A percentile compares a stretch with the other conserved stretches of the same genome.
Evolutionary conservation across 2,888 invertebrate genomes (phyloP).

Genomic region (Agonopterix alstromeriana): DNA sequence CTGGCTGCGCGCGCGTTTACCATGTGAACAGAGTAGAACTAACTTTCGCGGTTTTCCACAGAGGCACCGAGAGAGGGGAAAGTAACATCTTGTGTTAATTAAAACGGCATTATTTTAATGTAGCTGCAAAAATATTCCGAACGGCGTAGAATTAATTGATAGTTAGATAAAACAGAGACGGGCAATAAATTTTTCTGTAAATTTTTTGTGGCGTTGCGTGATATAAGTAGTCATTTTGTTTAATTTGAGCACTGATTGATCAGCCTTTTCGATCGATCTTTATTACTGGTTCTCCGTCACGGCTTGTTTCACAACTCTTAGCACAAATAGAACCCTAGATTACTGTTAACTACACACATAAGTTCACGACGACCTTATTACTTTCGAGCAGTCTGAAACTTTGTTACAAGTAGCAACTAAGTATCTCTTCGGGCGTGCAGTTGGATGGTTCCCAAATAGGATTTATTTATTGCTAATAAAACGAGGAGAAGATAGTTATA

Average conservation of each 20-base stretch:
- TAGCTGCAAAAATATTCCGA: slow-evolving; percentile 33
- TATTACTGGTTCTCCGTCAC: background rate
- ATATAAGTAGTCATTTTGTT: background rate
- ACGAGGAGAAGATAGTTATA: too few species aligned
- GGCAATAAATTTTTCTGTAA: slow-evolving; percentile 15
- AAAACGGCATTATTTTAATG: slow-evolving; percentile 47
- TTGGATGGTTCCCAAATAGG: too few species aligned
- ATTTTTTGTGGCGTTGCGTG: slow-evolving; percentile 18
- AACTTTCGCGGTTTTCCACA: slow-evolving; percentile 68
- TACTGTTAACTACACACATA: too few species aligned
- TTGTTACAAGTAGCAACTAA: too few species aligned
- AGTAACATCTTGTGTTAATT: slow-evolving; percentile 60
- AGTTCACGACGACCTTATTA: too few species aligned
- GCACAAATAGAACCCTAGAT: too few species aligned
- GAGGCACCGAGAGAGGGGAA: slow-evolving; percentile 52
- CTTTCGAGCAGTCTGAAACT: too few species aligned
- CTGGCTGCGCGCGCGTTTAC: slow-evolving; percentile 37
- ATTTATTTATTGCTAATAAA: too few species aligned
- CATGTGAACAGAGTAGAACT: slow-evolving; percentile 31
- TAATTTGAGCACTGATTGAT: slow-evolving; percentile 2
- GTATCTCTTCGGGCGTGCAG: too few species aligned
- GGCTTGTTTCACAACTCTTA: background rate
- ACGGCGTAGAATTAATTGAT: slow-evolving; percentile 39
- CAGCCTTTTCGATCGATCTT: background rate
- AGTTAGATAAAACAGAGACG: slow-evolving; percentile 23